These are phyloP conservation scores for Lucinisca nassula DNA, from an alignment of 2,888 invertebrate genomes.

Conservation along the genomic window DNA sequence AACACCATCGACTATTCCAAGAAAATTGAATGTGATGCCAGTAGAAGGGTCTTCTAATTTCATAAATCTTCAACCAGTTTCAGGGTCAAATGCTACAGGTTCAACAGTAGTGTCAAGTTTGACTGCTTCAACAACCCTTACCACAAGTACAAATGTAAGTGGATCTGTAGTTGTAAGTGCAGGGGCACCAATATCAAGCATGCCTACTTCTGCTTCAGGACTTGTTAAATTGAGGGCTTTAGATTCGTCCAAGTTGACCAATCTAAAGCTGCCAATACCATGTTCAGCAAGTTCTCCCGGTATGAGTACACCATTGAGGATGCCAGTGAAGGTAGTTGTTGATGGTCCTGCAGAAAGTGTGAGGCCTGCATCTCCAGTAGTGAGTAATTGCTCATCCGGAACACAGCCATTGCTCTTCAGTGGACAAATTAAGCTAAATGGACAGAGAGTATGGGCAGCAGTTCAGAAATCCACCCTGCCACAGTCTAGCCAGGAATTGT, in stretches of 20 bases:
- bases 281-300: too few species aligned
- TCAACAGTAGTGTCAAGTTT: background rate
- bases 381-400: background rate
- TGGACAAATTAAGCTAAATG: background rate
- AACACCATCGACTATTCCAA: background rate
- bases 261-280: too few species aligned
- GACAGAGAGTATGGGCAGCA: background rate
- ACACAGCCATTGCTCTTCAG: background rate
- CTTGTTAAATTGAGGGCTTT: too few species aligned
- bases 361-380: background rate
- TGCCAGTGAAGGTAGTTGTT: background rate
- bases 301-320: background rate
- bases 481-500: background rate
- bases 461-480: background rate
- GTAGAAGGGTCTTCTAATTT: background rate
- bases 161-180: background rate
- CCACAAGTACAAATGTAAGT: background rate
- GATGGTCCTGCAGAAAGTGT: background rate
- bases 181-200: background rate
- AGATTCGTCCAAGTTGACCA: too few species aligned
- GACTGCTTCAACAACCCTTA: background rate
- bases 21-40: conserved; percentile 25
- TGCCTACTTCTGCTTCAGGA: too few species aligned
- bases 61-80: background rate
- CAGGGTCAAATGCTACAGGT: background rate